Base-by-base conservation (phyloP, 92 coral and sea anemone species). In the Palythoa heliodiscus region DNA sequence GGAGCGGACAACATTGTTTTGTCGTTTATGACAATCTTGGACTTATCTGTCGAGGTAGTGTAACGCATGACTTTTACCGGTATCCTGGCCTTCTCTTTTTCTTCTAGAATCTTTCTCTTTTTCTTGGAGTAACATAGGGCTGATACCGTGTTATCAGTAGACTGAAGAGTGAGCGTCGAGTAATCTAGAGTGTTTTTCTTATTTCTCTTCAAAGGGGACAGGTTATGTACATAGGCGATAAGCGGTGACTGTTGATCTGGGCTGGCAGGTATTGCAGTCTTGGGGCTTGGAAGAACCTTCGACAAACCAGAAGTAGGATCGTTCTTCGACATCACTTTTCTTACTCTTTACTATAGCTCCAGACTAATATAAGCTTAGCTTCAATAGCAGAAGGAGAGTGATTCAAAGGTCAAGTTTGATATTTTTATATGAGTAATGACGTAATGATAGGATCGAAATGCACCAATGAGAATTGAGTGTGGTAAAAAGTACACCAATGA, bases 21-120 rank as follows among this genome's bases (percentile, higher is more conserved):
- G 75, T 87, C 90, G 78, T 87, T 83, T 55, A 90, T 90, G 48
- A 83, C 78, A 50, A 90, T 81, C 86, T 90, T 90, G 73, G 88
- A 69, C 74, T 75, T 73, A 70, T 87, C 93, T 52, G 80, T 22
- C 23, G 90, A 71, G 40, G 50, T 86, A 29, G 86, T 87, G 86
- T 87, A 87, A 50, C 74, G 86, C 67, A 82, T 12, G 29, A 90
- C 78, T 88, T 89, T 86, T 66, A 89, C 77, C 35, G 90, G 90
- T 57, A 70, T 66, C 58, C 86, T 86, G 22, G 70, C 66, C 29
- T 60, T 38, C 16, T 52, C 84, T 52, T 55, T 50, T 29, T 80
- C 84, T 55, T 80, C 47, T 39, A 80, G 53, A 22, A 60, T 80
- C 66, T 55, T 52, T 80, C 84, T 80, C 39, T 80, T 80, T 17